Evolutionary conservation across 2,797 vertebrate genomes (phyloP).

Genomic region (Muscicapa striata): DNA sequence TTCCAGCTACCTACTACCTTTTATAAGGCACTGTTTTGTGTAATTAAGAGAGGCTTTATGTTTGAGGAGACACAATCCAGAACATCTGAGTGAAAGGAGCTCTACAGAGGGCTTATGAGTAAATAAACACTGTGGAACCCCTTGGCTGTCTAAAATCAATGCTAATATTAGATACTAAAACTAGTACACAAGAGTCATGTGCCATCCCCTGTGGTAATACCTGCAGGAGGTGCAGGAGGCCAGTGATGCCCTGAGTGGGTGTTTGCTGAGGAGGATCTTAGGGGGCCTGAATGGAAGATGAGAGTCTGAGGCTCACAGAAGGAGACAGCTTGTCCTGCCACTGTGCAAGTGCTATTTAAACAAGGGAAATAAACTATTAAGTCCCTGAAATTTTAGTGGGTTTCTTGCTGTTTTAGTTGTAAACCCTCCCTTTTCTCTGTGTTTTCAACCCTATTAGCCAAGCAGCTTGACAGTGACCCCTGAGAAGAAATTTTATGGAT

Average conservation of each 20-base stretch:
- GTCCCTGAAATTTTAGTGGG: background rate
- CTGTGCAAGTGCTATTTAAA: background rate
- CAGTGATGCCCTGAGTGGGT: background rate
- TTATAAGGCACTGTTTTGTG: background rate
- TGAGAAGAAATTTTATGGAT: background rate
- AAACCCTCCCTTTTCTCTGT: background rate
- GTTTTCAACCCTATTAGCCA: background rate
- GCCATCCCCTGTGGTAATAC: background rate
- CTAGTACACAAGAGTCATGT: background rate
- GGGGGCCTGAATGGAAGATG: background rate
- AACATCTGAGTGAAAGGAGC: background rate
- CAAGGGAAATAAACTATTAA: background rate
- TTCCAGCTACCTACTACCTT: background rate
- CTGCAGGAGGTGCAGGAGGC: background rate
- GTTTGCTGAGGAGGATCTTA: background rate
- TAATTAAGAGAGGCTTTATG: background rate
- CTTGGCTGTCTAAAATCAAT: background rate
- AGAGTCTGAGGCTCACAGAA: background rate
- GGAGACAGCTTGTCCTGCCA: background rate
- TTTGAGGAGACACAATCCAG: background rate
- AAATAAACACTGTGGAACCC: background rate
- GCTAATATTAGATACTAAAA: background rate
- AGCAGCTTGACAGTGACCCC: accelerated
- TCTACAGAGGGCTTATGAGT: background rate
- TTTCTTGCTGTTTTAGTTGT: background rate